phyloP scores from a whole-genome alignment of 2,113 vertebrate species.

The human (Homo sapiens) region GRCh38 chr17:34473001-34473500 shows the following conservation, averaged over 20 bases:
- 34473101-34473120: background rate
- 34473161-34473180: background rate
- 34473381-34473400: background rate
- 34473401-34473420: background rate
- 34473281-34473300: background rate
- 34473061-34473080: background rate
- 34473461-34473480: background rate
- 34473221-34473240: conserved; percentile 48
- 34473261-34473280: accelerated
- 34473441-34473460: background rate
- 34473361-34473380: background rate
- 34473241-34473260: background rate
- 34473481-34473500: background rate
- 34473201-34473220: background rate
- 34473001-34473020: background rate
- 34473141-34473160: background rate
- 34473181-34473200: background rate
- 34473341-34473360: background rate
- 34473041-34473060: background rate
- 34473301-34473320: background rate
- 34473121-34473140: conserved; percentile 15
- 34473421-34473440: background rate
- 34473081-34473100: background rate
- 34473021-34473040: background rate
- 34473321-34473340: background rate